Conservation (phyloP, 2,888 invertebrate genomes). For the Agriopis marginaria region DNA sequence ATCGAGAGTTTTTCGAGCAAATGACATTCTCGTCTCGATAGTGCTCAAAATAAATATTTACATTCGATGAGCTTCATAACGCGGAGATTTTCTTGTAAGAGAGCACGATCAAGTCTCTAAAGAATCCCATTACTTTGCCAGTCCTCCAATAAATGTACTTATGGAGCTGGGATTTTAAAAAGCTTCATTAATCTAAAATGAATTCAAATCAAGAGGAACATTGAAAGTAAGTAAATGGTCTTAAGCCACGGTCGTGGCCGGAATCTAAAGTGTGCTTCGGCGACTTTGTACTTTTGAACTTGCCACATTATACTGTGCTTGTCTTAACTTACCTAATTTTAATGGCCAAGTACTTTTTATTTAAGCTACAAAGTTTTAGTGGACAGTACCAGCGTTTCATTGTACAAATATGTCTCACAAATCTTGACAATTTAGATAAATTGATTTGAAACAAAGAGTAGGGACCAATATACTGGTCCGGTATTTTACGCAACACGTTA, state of each 20-base stretch:
- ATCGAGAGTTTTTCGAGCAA: conserved; percentile 16
- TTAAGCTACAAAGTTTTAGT: neutral
- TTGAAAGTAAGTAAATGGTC: conserved; percentile 26
- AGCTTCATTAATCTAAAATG: conserved; percentile 27
- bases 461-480: too few species aligned
- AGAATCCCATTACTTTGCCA: conserved; percentile 17
- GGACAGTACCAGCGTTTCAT: too few species aligned
- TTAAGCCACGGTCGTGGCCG: conserved; percentile 18
- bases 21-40: conserved; percentile 11
- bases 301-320: conserved; percentile 3
- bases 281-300: conserved; percentile 22
- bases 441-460: neutral
- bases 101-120: conserved; percentile 11
- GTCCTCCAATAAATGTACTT: conserved; percentile 10
- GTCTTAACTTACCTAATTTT: neutral
- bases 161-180: conserved; percentile 10
- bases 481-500: too few species aligned
- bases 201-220: conserved; percentile 28
- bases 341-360: neutral
- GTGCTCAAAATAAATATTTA: conserved; percentile 27
- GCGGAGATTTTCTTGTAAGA: conserved; percentile 10
- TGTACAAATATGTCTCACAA: too few species aligned
- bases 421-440: neutral
- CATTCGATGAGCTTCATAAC: conserved; percentile 14
- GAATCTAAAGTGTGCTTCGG: conserved; percentile 16